Evolutionary conservation across 2,797 vertebrate species (phyloP).

Genomic region (Myotis findleyi): DNA sequence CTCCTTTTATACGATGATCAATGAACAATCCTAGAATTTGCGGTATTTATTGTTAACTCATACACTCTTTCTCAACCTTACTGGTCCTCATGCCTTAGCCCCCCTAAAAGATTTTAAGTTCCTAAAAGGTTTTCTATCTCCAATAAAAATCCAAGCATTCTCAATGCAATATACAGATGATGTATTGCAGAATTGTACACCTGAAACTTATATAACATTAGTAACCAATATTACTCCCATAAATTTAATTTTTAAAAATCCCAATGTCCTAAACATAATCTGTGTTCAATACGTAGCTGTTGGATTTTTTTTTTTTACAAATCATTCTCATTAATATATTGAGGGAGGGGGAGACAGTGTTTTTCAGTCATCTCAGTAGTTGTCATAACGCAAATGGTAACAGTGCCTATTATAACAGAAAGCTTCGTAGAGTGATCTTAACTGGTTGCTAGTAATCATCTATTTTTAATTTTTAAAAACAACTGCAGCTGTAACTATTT

Average conservation of each 20-base stretch:
- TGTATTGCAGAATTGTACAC: not conserved
- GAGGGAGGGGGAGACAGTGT: not conserved
- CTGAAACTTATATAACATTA: not conserved
- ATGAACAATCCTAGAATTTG: constrained; percentile 16
- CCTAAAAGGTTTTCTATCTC: constrained; percentile 21
- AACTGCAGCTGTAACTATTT: constrained; percentile 48
- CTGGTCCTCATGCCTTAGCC: not conserved
- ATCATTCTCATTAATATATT: constrained; percentile 60
- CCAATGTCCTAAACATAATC: constrained; percentile 58
- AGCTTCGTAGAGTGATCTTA: constrained; percentile 6
- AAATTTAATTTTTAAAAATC: constrained; percentile 27
- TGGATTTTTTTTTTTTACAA: constrained; percentile 48
- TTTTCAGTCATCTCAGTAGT: constrained; percentile 28
- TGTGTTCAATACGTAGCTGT: constrained; percentile 34
- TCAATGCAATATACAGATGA: not conserved
- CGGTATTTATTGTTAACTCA: constrained; percentile 22
- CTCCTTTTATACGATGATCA: constrained; percentile 4
- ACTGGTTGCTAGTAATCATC: constrained; percentile 18
- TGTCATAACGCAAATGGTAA: constrained; percentile 32
- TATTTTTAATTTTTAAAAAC: constrained; percentile 54
- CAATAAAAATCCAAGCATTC: constrained; percentile 45
- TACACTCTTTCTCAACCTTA: not conserved
- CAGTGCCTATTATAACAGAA: constrained; percentile 49
- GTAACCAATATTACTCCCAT: not conserved
- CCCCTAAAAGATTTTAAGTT: constrained; percentile 42